Base-by-base conservation (phyloP, 2,888 invertebrate genomes). In the Drosophila rellima region DNA sequence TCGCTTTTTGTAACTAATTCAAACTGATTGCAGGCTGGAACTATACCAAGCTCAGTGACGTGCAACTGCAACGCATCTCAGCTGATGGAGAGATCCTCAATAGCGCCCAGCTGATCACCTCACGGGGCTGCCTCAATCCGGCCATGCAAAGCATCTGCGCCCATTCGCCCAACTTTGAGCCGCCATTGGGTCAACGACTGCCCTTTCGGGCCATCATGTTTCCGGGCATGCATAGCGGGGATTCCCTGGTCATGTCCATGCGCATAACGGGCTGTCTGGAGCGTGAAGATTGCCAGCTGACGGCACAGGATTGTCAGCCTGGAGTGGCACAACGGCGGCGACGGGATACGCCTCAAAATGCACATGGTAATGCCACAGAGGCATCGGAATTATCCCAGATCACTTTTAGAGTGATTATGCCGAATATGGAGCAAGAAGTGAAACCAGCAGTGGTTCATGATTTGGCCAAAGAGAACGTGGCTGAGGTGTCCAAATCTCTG, bases 161-260 rank as follows among this genome's bases (percentile, higher is more conserved):
- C 0, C 91, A 92, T 61, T 88, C 92, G 18, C 93, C 94, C 5
- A 83, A 89, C 20, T 91, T 92, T 54, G 92, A 93, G 40, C 88
- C 91, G 13, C 93, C 94, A 0, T 80, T 94, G 35, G 92, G 92
- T 0, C 93, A 93, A 60, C 90, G 93, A 2, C 72, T 94, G 26
- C 90, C 91, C 44, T 94, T 94, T 71, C 93, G 94, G 52, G 94
- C 94, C 1, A 94, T 94, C 42, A 93, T 94, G 92, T 95, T 95
- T 80, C 94, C 94, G 67, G 94, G 94, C 13, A 94, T 94, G 93
- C 92, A 91, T 18, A 94, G 93, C 74, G 94, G 94, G 1, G 94
- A 95, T 61, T 94, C 94, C 76, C 93, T 95, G 90, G 89, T 94
- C 2, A 90, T 95, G 71, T 94, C 93, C 44, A 93, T 94, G 68